A percentile compares a stretch with the other conserved stretches of the same genome.
phyloP scores from a whole-genome alignment of 2,888 invertebrate genomes.

The Rhingia rostrata region DNA sequence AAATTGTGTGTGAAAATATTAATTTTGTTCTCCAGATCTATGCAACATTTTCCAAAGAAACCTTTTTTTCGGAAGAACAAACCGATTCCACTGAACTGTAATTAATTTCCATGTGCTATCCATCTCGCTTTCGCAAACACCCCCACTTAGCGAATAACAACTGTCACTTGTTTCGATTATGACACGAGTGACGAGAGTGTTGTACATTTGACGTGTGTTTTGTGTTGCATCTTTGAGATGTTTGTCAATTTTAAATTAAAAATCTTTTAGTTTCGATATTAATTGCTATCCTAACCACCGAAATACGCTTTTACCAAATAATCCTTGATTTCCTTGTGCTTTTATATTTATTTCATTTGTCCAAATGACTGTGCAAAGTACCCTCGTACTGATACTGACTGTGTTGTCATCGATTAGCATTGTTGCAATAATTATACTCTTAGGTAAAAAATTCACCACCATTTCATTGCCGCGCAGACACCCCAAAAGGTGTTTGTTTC shows the following conservation, averaged over 20 bases:
- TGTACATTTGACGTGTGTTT: constrained; percentile 57
- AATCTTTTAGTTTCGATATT: constrained; percentile 12
- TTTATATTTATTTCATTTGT: background rate
- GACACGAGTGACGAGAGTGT: constrained; percentile 26
- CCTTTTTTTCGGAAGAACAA: background rate
- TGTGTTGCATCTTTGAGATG: constrained; percentile 43
- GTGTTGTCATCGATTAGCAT: constrained; percentile 85
- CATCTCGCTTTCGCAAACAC: constrained; percentile 39
- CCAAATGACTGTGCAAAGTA: constrained; percentile 79
- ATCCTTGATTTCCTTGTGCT: background rate
- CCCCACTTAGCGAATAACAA: constrained; percentile 15
- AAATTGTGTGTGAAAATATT: background rate
- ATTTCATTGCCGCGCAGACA: background rate
- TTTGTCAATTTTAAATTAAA: constrained; percentile 42
- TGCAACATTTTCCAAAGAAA: background rate
- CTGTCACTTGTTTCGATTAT: constrained; percentile 43
- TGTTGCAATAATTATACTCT: constrained; percentile 84
- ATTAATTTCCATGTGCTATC: constrained; percentile 49
- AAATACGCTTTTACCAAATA: constrained; percentile 11
- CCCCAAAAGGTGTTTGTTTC: background rate
- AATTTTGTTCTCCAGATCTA: background rate
- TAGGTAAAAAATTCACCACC: constrained; percentile 84
- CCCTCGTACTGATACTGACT: constrained; percentile 82
- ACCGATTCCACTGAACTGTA: constrained; percentile 39
- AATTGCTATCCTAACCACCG: constrained; percentile 16